These are phyloP conservation scores for Aphis gossypii DNA, from an alignment of 1,140 invertebrate species.

Conservation along the genomic window DNA sequence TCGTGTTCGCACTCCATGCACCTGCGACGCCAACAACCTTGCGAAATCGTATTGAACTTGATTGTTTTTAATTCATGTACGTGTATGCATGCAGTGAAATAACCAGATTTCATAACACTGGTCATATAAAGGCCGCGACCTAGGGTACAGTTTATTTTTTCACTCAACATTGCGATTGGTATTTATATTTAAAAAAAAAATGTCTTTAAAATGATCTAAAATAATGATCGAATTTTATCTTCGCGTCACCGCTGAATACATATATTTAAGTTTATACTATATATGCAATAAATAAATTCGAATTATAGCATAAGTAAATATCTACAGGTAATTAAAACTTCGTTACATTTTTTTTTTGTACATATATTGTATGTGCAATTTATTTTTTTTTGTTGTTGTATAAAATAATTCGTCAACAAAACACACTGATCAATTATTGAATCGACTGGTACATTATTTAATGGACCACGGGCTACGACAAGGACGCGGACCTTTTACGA, in stretches of 20 bases:
- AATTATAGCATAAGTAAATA: neutral
- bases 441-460: neutral
- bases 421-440: neutral
- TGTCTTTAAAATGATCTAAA: no score
- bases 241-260: neutral
- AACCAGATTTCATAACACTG: slow-evolving; percentile 36
- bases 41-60: slow-evolving; percentile 54
- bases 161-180: no score
- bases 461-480: neutral
- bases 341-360: neutral
- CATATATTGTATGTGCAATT: neutral
- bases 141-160: slow-evolving; percentile 29
- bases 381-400: neutral
- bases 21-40: slow-evolving; percentile 40
- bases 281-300: neutral
- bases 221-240: neutral
- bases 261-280: neutral
- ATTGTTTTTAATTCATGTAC: slow-evolving; percentile 27
- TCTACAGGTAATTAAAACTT: neutral
- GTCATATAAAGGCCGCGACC: slow-evolving; percentile 50
- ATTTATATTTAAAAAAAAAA: neutral
- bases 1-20: slow-evolving; percentile 23
- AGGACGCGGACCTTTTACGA: slow-evolving; percentile 15
- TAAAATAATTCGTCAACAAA: neutral
- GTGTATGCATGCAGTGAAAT: slow-evolving; percentile 11